Percentiles rank a stretch among this genome's conserved stretches.
Evolutionary conservation across 2,113 vertebrate species (phyloP).

Genomic region (Anser cygnoides): DNA sequence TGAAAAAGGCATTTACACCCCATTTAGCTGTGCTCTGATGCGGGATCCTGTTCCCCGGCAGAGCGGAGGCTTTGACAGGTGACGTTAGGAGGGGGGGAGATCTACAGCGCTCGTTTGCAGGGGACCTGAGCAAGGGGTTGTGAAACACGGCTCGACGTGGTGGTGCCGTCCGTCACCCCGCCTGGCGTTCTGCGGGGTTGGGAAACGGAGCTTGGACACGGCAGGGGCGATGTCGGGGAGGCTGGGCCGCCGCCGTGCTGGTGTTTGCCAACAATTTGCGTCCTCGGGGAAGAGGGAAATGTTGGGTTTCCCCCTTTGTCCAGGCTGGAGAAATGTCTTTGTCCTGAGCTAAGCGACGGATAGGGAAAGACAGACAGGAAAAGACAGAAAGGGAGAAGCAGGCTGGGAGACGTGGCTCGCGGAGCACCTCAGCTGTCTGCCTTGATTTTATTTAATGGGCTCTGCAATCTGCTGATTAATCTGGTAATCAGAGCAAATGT

Average conservation of each 20-base stretch:
- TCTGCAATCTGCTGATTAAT: constrained; percentile 61
- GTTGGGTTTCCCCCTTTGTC: neutral
- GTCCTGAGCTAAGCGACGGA: neutral
- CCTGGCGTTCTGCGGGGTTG: neutral
- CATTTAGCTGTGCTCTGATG: constrained; percentile 65
- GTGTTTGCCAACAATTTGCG: neutral
- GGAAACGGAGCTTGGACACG: neutral
- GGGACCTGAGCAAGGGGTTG: constrained; percentile 16
- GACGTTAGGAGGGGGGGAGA: constrained; percentile 56
- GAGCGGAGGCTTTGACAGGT: constrained; percentile 26
- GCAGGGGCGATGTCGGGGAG: neutral
- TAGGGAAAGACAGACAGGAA: neutral
- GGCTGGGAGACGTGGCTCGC: neutral
- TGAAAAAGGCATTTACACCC: constrained; percentile 71
- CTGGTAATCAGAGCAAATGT: constrained; percentile 66
- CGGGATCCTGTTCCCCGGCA: constrained; percentile 13
- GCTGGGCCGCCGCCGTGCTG: neutral
- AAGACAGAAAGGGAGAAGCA: neutral
- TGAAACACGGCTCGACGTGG: neutral
- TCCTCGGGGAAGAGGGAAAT: neutral
- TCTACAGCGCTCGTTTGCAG: constrained; percentile 61
- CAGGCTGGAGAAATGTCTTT: neutral
- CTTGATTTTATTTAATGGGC: constrained; percentile 38
- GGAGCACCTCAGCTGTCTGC: constrained; percentile 39
- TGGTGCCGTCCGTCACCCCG: constrained; percentile 30